Evolutionary conservation across 1,140 invertebrate species (phyloP).

Genomic region (Caenorhabditis tropicalis): DNA sequence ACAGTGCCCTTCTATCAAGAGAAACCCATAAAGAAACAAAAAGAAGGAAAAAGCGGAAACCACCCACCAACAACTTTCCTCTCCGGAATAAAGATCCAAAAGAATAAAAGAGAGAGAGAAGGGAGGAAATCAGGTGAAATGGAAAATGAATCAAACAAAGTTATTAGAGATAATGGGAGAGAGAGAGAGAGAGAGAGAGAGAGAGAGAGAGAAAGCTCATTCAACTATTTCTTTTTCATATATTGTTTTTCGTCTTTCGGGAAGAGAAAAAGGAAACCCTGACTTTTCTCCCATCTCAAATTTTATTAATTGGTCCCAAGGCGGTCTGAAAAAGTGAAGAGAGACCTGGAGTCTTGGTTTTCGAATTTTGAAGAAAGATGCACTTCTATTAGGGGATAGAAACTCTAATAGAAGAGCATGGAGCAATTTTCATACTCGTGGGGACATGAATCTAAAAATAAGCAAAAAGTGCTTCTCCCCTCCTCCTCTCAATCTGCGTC

Average conservation of each 20-base stretch:
- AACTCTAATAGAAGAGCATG: too few relatives aligned
- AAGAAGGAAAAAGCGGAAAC: too few relatives aligned
- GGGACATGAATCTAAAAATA: background rate
- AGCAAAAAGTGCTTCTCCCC: background rate
- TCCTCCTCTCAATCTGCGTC: too few relatives aligned
- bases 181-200: background rate
- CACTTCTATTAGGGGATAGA: background rate
- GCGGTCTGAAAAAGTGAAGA: background rate
- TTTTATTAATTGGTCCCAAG: slow-evolving; percentile 25
- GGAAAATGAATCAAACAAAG: slow-evolving; percentile 27
- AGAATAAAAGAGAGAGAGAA: background rate
- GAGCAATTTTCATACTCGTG: too few relatives aligned
- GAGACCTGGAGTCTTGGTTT: background rate
- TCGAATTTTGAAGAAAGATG: background rate
- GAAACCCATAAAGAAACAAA: too few relatives aligned
- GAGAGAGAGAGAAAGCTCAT: background rate
- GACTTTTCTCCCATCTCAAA: background rate
- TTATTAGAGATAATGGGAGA: background rate
- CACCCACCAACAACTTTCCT: too few relatives aligned
- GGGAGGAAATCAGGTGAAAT: background rate
- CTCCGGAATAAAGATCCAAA: too few relatives aligned
- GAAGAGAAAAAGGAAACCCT: background rate
- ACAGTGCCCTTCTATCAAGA: too few relatives aligned
- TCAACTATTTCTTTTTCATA: background rate
- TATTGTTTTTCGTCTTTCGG: background rate